A percentile compares a stretch with the other conserved stretches of the same genome.
phyloP scores from a whole-genome alignment of 2,113 vertebrate genomes.

The Gallinago paraguaiae region DNA sequence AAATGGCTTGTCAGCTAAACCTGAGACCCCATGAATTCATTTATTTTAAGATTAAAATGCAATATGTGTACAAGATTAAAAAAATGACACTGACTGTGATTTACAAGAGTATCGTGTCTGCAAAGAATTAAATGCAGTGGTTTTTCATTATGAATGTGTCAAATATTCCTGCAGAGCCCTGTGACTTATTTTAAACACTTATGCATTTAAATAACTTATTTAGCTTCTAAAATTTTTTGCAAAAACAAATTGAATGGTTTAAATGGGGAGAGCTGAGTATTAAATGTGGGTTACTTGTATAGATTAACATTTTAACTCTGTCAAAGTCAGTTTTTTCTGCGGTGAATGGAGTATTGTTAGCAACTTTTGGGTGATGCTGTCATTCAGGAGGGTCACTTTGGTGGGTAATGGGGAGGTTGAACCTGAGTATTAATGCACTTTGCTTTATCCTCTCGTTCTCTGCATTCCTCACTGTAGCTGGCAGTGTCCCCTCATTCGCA shows the following conservation, averaged over 20 bases:
- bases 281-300: conserved; percentile 38
- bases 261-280: conserved; percentile 21
- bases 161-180: conserved; percentile 41
- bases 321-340: background rate
- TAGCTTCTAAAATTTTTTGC: conserved; percentile 55
- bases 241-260: conserved; percentile 56
- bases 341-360: background rate
- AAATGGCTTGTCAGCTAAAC: conserved; percentile 52
- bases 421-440: background rate
- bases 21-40: conserved; percentile 8
- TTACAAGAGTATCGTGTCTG: conserved; percentile 50
- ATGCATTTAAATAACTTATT: conserved; percentile 77
- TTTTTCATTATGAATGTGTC: conserved; percentile 72
- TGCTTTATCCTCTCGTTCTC: background rate
- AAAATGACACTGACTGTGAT: conserved; percentile 58
- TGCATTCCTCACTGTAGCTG: background rate
- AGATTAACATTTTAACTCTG: background rate
- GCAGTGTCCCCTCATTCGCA: background rate
- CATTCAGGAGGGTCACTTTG: background rate
- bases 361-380: background rate
- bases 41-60: conserved; percentile 62
- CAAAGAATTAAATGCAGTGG: conserved; percentile 55
- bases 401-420: background rate
- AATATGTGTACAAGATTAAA: conserved; percentile 56
- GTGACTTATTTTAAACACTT: conserved; percentile 73